Conservation (phyloP, 2,113 vertebrate species). For the Pardalotus punctatus region DNA sequence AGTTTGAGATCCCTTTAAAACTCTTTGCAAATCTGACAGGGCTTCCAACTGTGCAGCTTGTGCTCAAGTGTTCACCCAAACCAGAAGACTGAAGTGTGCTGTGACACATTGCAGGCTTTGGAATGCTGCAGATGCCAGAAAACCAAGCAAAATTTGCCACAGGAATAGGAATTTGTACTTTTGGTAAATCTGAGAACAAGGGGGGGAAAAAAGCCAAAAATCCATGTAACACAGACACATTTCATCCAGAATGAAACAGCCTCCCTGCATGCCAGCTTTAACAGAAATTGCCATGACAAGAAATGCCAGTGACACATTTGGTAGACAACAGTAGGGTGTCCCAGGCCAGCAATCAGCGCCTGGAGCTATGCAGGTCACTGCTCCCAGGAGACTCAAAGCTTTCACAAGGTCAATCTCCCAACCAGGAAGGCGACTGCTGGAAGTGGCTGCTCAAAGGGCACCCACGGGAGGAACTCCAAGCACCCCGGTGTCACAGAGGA, state of each 20-base stretch:
- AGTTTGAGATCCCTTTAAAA: not conserved
- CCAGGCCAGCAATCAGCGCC: not conserved
- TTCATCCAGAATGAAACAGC: not conserved
- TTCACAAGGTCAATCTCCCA: not conserved
- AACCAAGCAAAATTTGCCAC: not conserved
- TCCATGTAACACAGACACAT: not conserved
- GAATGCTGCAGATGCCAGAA: not conserved
- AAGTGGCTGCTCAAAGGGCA: not conserved
- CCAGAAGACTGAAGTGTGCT: not conserved
- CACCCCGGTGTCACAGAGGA: not conserved
- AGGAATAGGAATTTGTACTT: not conserved
- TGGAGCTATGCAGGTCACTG: slow-evolving; percentile 28
- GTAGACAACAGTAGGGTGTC: slow-evolving; percentile 35
- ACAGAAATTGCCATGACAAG: slow-evolving; percentile 53
- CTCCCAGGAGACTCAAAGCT: not conserved
- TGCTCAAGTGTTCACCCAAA: not conserved
- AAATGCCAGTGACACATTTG: slow-evolving; percentile 45
- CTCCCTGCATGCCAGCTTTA: not conserved
- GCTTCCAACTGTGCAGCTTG: not conserved
- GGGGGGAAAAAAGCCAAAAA: not conserved
- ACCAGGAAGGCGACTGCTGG: not conserved
- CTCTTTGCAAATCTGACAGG: not conserved
- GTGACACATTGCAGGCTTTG: not conserved
- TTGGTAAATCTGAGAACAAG: not conserved
- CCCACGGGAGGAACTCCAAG: not conserved